Conservation (phyloP, 92 coral and sea anemone species). For the Epizoanthus stellaris region DNA sequence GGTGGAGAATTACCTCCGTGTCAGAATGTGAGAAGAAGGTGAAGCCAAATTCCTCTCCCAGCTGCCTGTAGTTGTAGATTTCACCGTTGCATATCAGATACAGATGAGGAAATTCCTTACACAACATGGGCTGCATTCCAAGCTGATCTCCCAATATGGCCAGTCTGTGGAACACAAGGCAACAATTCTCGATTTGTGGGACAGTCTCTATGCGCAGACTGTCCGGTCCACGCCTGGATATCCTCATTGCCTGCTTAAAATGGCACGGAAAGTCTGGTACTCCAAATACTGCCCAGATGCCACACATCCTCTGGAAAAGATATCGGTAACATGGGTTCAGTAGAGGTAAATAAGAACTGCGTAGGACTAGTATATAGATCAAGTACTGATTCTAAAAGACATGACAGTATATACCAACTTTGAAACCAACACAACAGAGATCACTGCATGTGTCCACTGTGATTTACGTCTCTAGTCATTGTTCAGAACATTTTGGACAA, state of each 20-base stretch:
- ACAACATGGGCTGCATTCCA: slow-evolving; percentile 94
- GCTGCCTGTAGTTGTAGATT: slow-evolving; percentile 87
- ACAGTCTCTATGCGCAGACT: slow-evolving; percentile 95
- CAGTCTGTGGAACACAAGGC: slow-evolving; percentile 86
- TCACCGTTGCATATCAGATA: slow-evolving; percentile 90
- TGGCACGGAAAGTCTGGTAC: slow-evolving; percentile 84
- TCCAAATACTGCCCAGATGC: slow-evolving; percentile 96
- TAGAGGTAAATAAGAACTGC: no score
- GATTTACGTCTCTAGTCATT: no score
- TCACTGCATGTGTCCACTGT: no score
- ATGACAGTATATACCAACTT: no score
- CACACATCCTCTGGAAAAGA: slow-evolving; percentile 69
- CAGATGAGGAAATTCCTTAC: slow-evolving; percentile 79
- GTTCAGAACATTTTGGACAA: no score
- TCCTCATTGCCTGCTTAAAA: slow-evolving; percentile 75
- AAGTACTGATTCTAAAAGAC: no score
- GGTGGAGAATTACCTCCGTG: slow-evolving; percentile 93
- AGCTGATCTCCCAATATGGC: slow-evolving; percentile 86
- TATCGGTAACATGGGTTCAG: no score
- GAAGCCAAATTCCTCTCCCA: slow-evolving; percentile 79
- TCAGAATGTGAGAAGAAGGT: slow-evolving; percentile 81
- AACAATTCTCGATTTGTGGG: slow-evolving; percentile 86
- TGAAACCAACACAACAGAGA: no score
- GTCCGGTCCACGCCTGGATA: slow-evolving; percentile 90
- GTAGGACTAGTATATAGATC: no score